A percentile compares a stretch with the other conserved stretches of the same genome.
Conservation (phyloP, 2,113 vertebrate species). For the Pipra filicauda region DNA sequence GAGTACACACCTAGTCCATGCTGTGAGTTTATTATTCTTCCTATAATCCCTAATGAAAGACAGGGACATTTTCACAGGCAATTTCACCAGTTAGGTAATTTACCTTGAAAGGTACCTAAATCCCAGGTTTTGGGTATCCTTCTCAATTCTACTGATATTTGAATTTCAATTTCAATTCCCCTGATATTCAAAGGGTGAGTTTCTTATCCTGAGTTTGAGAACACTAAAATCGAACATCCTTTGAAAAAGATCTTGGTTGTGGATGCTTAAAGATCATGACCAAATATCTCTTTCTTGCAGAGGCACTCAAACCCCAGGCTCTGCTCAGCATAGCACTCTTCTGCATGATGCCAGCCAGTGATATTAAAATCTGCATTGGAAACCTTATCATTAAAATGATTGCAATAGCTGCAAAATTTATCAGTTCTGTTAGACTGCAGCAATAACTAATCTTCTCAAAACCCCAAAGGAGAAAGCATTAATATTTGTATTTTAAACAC, state of each 20-base stretch:
- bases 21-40: neutral
- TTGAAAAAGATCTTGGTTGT: neutral
- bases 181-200: neutral
- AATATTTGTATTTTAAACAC: slow-evolving; percentile 29
- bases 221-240: neutral
- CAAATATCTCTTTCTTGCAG: neutral
- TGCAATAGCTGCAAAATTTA: neutral
- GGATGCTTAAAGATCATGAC: neutral
- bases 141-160: neutral
- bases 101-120: neutral
- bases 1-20: neutral
- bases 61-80: fast-evolving
- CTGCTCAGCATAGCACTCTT: fast-evolving
- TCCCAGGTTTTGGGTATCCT: neutral
- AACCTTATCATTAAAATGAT: neutral
- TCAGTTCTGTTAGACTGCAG: neutral
- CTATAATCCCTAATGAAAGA: neutral
- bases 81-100: neutral
- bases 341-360: fast-evolving
- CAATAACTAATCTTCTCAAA: neutral
- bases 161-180: neutral
- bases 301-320: neutral
- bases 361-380: neutral
- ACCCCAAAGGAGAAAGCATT: neutral
- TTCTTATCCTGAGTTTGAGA: neutral